Evolutionary conservation across 2,113 vertebrate genomes (phyloP).

Genomic region (Arizona elegans): DNA sequence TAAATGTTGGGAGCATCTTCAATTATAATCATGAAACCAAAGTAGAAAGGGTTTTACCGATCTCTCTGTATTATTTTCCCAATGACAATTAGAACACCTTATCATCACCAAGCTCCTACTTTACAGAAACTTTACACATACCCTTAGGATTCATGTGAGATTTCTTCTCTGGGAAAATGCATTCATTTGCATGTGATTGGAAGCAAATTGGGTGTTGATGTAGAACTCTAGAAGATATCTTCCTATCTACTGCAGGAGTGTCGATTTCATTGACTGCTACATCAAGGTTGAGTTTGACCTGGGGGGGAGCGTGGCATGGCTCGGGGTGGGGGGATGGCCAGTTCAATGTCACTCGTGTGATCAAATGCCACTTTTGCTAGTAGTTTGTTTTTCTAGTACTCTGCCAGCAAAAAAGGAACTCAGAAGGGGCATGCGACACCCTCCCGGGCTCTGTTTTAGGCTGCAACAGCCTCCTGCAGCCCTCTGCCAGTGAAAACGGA

Average conservation of each 20-base stretch:
- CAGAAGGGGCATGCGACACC: accelerated
- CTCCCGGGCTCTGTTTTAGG: too few species aligned
- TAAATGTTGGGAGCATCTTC: not conserved
- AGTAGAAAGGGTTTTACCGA: not conserved
- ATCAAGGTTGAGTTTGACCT: too few species aligned
- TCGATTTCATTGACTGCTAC: too few species aligned
- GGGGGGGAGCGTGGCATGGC: too few species aligned
- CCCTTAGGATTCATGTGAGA: not conserved
- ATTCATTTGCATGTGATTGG: not conserved
- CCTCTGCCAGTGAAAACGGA: too few species aligned
- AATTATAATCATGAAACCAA: not conserved
- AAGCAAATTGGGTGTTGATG: not conserved
- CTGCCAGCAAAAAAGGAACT: too few species aligned
- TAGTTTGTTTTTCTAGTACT: too few species aligned
- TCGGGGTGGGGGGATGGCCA: too few species aligned
- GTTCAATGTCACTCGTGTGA: too few species aligned
- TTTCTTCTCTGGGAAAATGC: not conserved
- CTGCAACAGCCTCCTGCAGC: too few species aligned
- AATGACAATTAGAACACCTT: not conserved
- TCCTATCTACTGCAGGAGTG: not conserved
- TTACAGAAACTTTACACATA: not conserved
- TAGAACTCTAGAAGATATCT: not conserved
- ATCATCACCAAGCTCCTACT: not conserved
- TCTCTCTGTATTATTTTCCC: not conserved
- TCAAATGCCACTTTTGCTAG: too few species aligned